Evolutionary conservation across 2,888 invertebrate genomes (phyloP).

Genomic region (Erebia aethiops): DNA sequence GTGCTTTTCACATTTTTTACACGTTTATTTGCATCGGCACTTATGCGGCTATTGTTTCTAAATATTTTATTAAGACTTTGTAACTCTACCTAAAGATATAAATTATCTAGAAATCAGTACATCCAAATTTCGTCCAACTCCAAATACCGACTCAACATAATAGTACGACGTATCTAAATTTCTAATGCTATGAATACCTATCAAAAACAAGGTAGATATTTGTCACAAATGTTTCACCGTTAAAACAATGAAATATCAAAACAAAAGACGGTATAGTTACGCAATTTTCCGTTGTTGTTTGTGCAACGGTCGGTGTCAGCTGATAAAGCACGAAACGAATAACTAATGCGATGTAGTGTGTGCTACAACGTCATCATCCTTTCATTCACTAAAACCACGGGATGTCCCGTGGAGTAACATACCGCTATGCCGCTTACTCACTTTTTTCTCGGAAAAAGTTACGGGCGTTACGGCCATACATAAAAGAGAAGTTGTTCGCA

Average conservation of each 20-base stretch:
- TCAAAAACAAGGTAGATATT: constrained; percentile 3
- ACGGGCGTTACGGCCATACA: neutral
- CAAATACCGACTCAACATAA: constrained; percentile 8
- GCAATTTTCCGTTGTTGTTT: constrained; percentile 29
- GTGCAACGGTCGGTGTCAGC: constrained; percentile 33
- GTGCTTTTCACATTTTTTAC: neutral
- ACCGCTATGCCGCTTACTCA: neutral
- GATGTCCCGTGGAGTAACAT: neutral
- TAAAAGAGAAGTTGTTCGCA: neutral
- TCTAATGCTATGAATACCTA: neutral
- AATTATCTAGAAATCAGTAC: constrained; percentile 12
- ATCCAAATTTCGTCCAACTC: constrained; percentile 1
- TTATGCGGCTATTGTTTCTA: neutral
- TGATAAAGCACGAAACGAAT: constrained; percentile 35
- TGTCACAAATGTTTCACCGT: constrained; percentile 20
- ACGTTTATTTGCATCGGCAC: neutral
- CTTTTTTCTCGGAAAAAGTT: constrained; percentile 4
- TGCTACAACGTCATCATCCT: constrained; percentile 25
- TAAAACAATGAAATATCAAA: constrained; percentile 28
- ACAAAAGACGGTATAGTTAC: constrained; percentile 31
- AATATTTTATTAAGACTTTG: neutral
- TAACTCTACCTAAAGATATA: constrained; percentile 1
- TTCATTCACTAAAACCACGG: constrained; percentile 11
- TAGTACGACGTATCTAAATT: neutral
- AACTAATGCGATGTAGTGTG: constrained; percentile 1